A percentile compares a stretch with the other conserved stretches of the same genome.
These are phyloP conservation scores for Acyrthosiphon pisum DNA, from an alignment of 1,140 invertebrate species.

Conservation along the genomic window DNA sequence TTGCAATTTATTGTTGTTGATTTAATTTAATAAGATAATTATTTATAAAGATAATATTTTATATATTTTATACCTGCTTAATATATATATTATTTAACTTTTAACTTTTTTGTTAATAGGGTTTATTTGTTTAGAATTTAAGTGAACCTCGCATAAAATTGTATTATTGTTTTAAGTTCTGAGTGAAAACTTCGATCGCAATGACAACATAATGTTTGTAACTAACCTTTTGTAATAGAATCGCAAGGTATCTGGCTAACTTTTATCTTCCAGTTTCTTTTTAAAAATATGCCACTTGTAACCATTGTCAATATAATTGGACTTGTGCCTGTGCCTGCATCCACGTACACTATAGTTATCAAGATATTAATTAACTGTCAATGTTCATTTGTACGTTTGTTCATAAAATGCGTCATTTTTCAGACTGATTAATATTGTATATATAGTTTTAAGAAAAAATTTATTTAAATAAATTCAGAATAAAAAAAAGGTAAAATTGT, in stretches of 20 bases:
- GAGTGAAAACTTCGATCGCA: no score
- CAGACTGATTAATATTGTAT: background rate
- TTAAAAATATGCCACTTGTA: slow-evolving; percentile 76
- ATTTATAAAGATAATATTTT: no score
- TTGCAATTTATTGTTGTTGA: background rate
- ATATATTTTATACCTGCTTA: no score
- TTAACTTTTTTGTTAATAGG: no score
- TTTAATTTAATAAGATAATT: no score
- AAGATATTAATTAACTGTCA: background rate
- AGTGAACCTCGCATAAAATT: no score
- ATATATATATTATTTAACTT: no score
- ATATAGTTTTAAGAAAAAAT: background rate
- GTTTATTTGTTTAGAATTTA: no score
- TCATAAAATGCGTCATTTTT: no score
- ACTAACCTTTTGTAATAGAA: slow-evolving; percentile 72
- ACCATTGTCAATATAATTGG: slow-evolving; percentile 80
- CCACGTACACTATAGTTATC: slow-evolving; percentile 76
- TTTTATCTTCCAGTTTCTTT: slow-evolving; percentile 81
- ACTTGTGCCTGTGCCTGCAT: slow-evolving; percentile 76
- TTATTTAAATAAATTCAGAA: background rate
- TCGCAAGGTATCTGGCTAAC: slow-evolving; percentile 80
- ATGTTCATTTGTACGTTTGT: background rate
- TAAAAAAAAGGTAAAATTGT: background rate
- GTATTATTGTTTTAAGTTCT: no score
- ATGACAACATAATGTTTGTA: background rate